Base-by-base conservation (phyloP, 2,888 invertebrate genomes). In the Troglohyphantes excavatus region DNA sequence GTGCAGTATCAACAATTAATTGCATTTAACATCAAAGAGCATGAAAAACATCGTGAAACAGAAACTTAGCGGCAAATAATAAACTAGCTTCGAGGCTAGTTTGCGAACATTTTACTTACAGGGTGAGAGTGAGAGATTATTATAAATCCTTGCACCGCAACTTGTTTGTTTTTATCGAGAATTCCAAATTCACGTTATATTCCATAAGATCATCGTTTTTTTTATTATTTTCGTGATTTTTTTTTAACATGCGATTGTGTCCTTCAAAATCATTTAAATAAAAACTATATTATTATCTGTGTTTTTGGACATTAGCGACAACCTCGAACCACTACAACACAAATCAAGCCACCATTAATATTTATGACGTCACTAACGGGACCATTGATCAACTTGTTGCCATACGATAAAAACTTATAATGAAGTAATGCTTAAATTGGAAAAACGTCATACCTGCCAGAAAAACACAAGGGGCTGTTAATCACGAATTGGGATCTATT, bases 31-130 rank as follows among this genome's bases (percentile, higher is more conserved):
- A 53, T 53, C 17, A 53, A 53, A 17, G n/a, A 6, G 5, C n/a
- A 5, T 13, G 7, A 17, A 68, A n/a, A 27, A 19, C 19, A 68
- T 39, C 7, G 19, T n/a, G 65, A 72, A 59, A 82, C 61, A 39
- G 82, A 68, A 82, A 88, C 81, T 82, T 68, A 29, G 39, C 33
- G 26, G 39, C 19, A 82, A 53, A 88, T 82, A 75, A 82, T 88
- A n/a, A n/a, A n/a, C 88, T 76, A 88, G 88, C 70, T 88, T 88
- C 88, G 88, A 88, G 88, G 88, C 88, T 88, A 88, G 61, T 88
- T 88, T 75, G 75, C 73, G 79, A 81, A 81, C 23, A 72, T 79
- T 82, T 79, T 75, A 88, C 70, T 75, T 88, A 79, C 82, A 82
- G 68, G 81, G 75, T 65, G 43, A 82, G 68, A 73, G 75, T 65